Percentiles rank a stretch among this genome's conserved stretches.
Evolutionary conservation across 2,888 invertebrate species (phyloP).

Genomic region (Ariolimax columbianus): DNA sequence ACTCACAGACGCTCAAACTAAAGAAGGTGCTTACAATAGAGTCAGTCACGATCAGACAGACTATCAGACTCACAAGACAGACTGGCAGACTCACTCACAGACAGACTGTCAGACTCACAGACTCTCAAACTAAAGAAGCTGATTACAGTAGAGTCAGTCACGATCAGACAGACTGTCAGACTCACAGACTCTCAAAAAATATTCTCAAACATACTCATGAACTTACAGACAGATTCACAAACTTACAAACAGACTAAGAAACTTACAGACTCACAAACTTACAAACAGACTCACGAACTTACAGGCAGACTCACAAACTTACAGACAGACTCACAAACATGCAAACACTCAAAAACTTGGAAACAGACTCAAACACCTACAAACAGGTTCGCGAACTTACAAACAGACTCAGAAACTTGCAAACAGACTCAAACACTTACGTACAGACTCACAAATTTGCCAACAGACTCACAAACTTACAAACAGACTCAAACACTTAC

Average conservation of each 20-base stretch:
- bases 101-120: not conserved
- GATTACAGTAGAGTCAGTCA: not conserved
- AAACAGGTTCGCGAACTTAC: not conserved
- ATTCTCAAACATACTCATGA: not conserved
- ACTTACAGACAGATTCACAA: not conserved
- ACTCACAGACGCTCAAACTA: not conserved
- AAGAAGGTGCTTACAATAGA: conserved; percentile 11
- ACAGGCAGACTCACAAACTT: not conserved
- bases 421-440: too few relatives aligned
- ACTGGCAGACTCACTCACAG: not conserved
- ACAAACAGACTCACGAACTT: not conserved
- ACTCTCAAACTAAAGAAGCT: not conserved
- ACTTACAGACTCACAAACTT: not conserved
- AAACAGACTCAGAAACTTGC: not conserved
- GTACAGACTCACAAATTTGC: not conserved
- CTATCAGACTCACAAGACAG: not conserved
- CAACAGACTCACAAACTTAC: not conserved
- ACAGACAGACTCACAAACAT: not conserved
- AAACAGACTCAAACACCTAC: not conserved
- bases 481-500: not conserved
- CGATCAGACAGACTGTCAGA: not conserved
- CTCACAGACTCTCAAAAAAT: not conserved
- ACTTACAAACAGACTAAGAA: not conserved
- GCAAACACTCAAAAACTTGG: not conserved
- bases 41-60: not conserved